Conservation (phyloP, 2,888 invertebrate genomes). For the Lochmaea crataegi region DNA sequence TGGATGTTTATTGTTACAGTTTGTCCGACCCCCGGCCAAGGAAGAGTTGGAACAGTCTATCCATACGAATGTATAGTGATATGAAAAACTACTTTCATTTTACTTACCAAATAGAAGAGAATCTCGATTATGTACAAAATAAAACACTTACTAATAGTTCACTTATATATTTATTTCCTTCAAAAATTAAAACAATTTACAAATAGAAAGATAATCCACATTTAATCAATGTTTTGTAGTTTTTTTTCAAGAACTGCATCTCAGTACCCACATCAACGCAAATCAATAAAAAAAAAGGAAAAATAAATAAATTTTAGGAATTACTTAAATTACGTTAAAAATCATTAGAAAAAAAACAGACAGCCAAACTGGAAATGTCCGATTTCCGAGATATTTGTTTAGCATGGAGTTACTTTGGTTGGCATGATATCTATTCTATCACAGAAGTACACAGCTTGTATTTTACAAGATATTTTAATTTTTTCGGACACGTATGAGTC, state of each 20-base stretch:
- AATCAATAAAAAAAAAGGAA: conserved; percentile 43
- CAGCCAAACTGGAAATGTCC: conserved; percentile 22
- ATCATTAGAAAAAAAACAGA: conserved; percentile 18
- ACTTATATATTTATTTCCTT: conserved; percentile 62
- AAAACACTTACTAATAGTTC: conserved; percentile 50
- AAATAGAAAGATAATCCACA: conserved; percentile 65
- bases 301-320: conserved; percentile 39
- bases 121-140: conserved; percentile 39
- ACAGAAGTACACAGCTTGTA: conserved; percentile 49
- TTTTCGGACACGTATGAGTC: conserved; percentile 3
- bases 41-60: conserved; percentile 65
- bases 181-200: conserved; percentile 65
- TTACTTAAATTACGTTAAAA: conserved; percentile 33
- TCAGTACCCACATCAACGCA: conserved; percentile 64
- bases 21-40: conserved; percentile 69
- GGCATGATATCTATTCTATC: conserved; percentile 49
- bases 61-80: conserved; percentile 79
- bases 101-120: conserved; percentile 27
- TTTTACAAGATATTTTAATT: too few relatives aligned
- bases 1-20: conserved; percentile 67
- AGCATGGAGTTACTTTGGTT: conserved; percentile 38
- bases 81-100: conserved; percentile 60
- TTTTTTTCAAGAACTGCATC: conserved; percentile 62
- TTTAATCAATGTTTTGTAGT: conserved; percentile 57
- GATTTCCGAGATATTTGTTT: conserved; percentile 10